Evolutionary conservation across 2,113 vertebrate genomes (phyloP), one percentile per base, ranked within the genome.

Genomic region (Ptychochromis oligacanthus): DNA sequence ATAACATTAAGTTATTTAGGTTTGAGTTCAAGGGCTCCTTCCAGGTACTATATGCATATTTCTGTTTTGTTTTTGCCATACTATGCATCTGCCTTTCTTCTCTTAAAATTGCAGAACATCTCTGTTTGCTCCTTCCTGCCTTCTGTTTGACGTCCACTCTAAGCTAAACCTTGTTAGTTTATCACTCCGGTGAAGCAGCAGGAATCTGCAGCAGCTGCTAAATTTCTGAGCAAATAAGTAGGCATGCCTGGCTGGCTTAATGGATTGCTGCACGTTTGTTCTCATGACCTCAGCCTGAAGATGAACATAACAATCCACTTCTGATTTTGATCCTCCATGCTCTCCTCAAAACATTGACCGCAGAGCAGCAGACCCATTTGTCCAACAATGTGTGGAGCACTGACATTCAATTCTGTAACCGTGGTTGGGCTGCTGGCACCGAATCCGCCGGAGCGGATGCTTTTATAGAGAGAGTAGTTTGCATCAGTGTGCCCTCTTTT

Each of bases 121-220:
- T 67, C 22, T 10, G 24, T 55, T 6, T 22, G 12, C 38, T 52
- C n/a, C 14, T 26, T 80, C 38, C 46, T 72, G 61, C 14, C 11
- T 80, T 80, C 64, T n/a, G 22, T 74, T 67, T 61, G 83, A 87
- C 76, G 31, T 72, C 7, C 43, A 72, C 26, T 18, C 28, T 28
- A 36, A 72, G 26, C 67, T 91, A 79, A 31, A 92, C 84, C 80
- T 58, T 34, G 61, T 91, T 88, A 89, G 84, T 75, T 74, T 72
- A 64, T 62, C 85, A 88, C 87, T 92, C 86, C 80, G 77, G 79
- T 72, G 77, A 43, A 79, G 79, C 65, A 80, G 79, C 11, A 72
- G 43, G 65, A 88, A 75, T 78, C 60, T 80, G 61, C 17, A 55
- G 26, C 40, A 78, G 36, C 76, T 75, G 36, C 79, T 81, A 54